phyloP scores from a whole-genome alignment of 1,140 invertebrate genomes.

The Lepidurus apus region DNA sequence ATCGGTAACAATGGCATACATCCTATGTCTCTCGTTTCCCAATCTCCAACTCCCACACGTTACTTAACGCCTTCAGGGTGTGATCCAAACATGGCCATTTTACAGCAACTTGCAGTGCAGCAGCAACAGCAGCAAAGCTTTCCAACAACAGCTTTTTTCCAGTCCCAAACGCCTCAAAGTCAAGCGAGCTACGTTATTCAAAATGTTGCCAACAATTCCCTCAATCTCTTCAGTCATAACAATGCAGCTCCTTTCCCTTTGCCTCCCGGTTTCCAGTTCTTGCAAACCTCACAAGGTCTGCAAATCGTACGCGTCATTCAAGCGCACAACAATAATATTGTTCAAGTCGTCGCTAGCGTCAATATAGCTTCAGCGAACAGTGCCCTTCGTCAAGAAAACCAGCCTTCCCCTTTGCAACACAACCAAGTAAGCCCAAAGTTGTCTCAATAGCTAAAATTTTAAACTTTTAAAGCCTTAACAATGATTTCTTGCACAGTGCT shows the following conservation, averaged over 20 bases:
- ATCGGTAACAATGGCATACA: not conserved
- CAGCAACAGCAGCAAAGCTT: not conserved
- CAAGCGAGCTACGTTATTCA: not conserved
- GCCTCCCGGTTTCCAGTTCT: not conserved
- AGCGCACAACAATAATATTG: not conserved
- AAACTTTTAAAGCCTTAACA: not conserved
- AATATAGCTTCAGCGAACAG: not conserved
- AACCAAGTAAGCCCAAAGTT: not conserved
- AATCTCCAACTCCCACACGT: not conserved
- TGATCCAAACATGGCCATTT: not conserved
- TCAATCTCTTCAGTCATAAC: not conserved
- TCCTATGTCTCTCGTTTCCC: not conserved
- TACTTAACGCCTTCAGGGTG: not conserved
- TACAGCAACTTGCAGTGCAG: not conserved
- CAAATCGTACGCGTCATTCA: conserved; percentile 5
- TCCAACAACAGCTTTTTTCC: not conserved
- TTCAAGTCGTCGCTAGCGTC: not conserved
- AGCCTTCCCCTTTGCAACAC: not conserved
- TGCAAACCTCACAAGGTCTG: not conserved
- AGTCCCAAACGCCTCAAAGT: not conserved
- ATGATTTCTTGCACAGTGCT: too few species aligned
- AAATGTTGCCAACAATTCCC: not conserved
- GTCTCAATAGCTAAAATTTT: not conserved
- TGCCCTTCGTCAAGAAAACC: not conserved
- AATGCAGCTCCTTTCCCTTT: not conserved